Evolutionary conservation across 2,888 invertebrate species (phyloP), one percentile per base, ranked within the genome.

Genomic region (Agyllia agylla): DNA sequence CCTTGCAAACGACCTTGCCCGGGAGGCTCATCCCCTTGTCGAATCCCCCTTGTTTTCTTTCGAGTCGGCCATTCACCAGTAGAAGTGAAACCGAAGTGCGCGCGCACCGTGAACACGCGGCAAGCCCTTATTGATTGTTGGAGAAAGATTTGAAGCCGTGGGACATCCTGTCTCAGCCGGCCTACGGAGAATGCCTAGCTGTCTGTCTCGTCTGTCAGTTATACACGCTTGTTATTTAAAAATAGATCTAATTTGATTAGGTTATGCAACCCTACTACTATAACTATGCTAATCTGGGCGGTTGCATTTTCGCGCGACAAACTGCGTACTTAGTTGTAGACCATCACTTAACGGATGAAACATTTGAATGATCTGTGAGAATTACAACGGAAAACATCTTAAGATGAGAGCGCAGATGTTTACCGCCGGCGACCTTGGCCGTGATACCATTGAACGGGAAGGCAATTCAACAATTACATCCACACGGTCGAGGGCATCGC

Each of bases 401-500:
- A 93, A 94, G 93, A 94, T 92, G 94, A 93, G 93, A 92, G 35
- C 38, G 86, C 87, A 89, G 82, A 87, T 96, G 96, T 96, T 96
- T 92, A 86, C 86, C 5, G 94, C 33, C 87, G 92, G 90, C 94
- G 96, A 96, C 97, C 97, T 97, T 97, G 97, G 96, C 97, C 97
- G 96, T 97, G 97, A 97, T 96, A 96, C 96, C 95, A 96, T 94
- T 96, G 95, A 95, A 95, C 96, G 96, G 95, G 95, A 95, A 96
- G 96, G 96, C 96, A 96, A 97, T 96, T 97, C 96, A 96, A 97
- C 97, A 96, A 97, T 97, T 97, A 96, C 96, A 96, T 96, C 96
- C 96, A 95, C 96, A 96, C 96, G 96, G 96, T 96, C 96, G 96
- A 96, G 97, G 97, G 94, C 96, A 94, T 92, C 92, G 79, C 90